These are phyloP conservation scores for Bombus confusus DNA, from an alignment of 1,140 invertebrate species.

Conservation along the genomic window DNA sequence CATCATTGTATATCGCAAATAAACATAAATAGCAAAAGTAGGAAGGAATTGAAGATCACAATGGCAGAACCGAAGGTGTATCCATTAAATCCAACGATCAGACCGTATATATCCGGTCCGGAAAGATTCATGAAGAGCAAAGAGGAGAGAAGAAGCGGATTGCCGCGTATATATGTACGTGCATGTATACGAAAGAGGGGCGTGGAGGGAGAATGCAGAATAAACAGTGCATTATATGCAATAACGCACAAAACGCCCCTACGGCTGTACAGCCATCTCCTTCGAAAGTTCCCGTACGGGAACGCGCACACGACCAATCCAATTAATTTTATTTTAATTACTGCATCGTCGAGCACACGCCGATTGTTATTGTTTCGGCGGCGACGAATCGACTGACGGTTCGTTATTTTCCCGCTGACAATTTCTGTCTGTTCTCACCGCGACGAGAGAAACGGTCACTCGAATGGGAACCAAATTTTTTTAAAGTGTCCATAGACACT, in stretches of 20 bases:
- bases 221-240: slow-evolving; percentile 74
- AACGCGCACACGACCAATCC: slow-evolving; percentile 70
- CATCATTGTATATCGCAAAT: no score
- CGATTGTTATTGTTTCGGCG: slow-evolving; percentile 74
- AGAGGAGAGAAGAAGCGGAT: slow-evolving; percentile 54
- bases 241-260: slow-evolving; percentile 73
- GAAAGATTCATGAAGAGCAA: slow-evolving; percentile 30
- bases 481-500: slow-evolving; percentile 19
- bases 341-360: slow-evolving; percentile 66
- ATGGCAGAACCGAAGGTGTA: background rate
- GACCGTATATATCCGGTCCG: background rate
- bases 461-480: slow-evolving; percentile 36
- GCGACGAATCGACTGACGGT: slow-evolving; percentile 63
- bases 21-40: background rate
- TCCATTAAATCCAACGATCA: background rate
- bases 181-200: slow-evolving; percentile 5
- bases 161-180: slow-evolving; percentile 19
- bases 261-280: slow-evolving; percentile 68
- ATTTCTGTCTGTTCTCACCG: slow-evolving; percentile 58
- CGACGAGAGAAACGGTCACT: background rate
- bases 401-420: slow-evolving; percentile 67
- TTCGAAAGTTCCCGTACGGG: slow-evolving; percentile 64
- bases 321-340: slow-evolving; percentile 80
- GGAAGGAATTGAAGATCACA: background rate
- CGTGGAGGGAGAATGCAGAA: slow-evolving; percentile 60